These are phyloP conservation scores for Apotomis turbidana DNA, from an alignment of 2,888 invertebrate genomes.

Conservation along the genomic window DNA sequence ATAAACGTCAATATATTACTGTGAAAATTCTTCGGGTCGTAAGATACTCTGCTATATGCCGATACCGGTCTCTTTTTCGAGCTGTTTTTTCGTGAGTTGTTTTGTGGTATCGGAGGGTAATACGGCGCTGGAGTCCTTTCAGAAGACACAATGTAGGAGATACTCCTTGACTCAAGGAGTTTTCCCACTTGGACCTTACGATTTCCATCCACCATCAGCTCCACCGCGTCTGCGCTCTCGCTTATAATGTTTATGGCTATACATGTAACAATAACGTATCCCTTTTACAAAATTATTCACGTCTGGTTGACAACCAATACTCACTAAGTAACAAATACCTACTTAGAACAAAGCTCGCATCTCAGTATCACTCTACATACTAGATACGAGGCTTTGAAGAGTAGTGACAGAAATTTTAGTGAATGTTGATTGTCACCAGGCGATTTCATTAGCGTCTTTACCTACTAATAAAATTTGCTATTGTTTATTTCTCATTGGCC, in stretches of 20 bases:
- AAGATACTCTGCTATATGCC: slow-evolving; percentile 26
- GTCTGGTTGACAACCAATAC: no score
- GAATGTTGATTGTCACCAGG: no score
- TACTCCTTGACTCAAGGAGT: slow-evolving; percentile 65
- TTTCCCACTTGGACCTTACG: slow-evolving; percentile 65
- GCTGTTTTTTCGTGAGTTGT: slow-evolving; percentile 46
- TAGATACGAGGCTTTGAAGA: no score
- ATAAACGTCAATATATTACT: slow-evolving; percentile 12
- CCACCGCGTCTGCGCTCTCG: slow-evolving; percentile 57
- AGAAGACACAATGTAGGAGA: slow-evolving; percentile 57
- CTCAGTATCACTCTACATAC: no score
- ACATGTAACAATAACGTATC: slow-evolving; percentile 40
- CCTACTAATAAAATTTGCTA: no score
- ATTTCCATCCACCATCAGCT: slow-evolving; percentile 66
- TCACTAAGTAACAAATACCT: no score
- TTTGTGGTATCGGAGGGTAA: slow-evolving; percentile 15
- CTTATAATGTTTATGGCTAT: slow-evolving; percentile 72
- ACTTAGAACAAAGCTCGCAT: no score
- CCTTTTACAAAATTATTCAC: background rate
- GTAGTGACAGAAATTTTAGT: no score
- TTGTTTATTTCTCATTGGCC: no score
- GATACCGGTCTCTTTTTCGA: slow-evolving; percentile 37
- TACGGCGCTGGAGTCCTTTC: slow-evolving; percentile 47
- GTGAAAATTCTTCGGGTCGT: slow-evolving; percentile 16
- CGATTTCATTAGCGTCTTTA: no score